Evolutionary conservation across 2,797 vertebrate species (phyloP).

Genomic region (Epinephelus coioides): DNA sequence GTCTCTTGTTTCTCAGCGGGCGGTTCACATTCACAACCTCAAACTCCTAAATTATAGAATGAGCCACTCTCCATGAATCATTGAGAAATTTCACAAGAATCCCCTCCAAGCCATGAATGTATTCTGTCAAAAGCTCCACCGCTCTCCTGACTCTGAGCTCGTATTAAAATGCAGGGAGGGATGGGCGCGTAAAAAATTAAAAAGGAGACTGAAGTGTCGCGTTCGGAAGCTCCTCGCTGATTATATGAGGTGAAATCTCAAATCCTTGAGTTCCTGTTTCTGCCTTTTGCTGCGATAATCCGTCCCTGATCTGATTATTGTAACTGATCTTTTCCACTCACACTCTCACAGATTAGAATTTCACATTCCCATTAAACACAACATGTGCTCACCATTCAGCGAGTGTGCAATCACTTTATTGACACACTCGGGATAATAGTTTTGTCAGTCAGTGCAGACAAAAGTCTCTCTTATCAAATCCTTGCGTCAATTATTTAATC

Average conservation of each 20-base stretch:
- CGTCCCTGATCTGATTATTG: slow-evolving; percentile 44
- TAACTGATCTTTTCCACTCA: slow-evolving; percentile 27
- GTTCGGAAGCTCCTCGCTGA: slow-evolving; percentile 18
- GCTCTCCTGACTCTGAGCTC: slow-evolving; percentile 18
- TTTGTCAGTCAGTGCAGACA: background rate
- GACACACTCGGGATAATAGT: background rate
- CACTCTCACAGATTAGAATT: slow-evolving; percentile 15
- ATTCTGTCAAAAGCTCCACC: slow-evolving; percentile 17
- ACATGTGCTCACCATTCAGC: slow-evolving; percentile 11
- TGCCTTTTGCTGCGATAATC: slow-evolving; percentile 41
- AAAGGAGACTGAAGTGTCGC: background rate
- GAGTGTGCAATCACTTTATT: background rate
- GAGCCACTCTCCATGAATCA: slow-evolving; percentile 54
- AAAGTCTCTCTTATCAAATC: slow-evolving; percentile 5
- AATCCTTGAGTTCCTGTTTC: slow-evolving; percentile 31
- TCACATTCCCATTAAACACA: slow-evolving; percentile 22
- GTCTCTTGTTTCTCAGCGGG: slow-evolving; percentile 29
- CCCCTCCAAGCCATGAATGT: slow-evolving; percentile 17
- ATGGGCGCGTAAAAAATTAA: slow-evolving; percentile 6
- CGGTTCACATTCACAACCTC: slow-evolving; percentile 26
- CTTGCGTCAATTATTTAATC: background rate
- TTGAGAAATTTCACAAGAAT: slow-evolving; percentile 49
- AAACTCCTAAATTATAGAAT: slow-evolving; percentile 63
- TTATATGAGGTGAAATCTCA: slow-evolving; percentile 21
- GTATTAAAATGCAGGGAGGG: slow-evolving; percentile 5